These are phyloP conservation scores for Ophiodon elongatus DNA, from an alignment of 2,113 vertebrate species.

Conservation along the genomic window DNA sequence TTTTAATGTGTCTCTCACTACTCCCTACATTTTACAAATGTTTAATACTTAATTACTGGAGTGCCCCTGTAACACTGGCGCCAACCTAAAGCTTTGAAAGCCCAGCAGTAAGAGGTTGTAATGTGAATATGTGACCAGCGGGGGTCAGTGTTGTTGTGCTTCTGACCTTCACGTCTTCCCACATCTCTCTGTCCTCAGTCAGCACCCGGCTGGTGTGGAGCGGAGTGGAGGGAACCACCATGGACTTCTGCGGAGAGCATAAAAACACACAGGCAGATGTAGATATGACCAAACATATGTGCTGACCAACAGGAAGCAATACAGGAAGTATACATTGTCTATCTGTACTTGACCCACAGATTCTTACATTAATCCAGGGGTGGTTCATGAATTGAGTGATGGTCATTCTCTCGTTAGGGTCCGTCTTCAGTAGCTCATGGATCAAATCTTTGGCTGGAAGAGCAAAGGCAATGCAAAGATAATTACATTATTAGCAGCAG, in stretches of 20 bases:
- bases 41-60: not conserved
- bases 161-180: constrained; percentile 98
- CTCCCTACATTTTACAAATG: not conserved
- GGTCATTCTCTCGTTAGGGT: constrained; percentile 96
- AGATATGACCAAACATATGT: not conserved
- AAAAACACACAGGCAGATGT: constrained; percentile 16
- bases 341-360: not conserved
- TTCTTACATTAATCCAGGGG: constrained; percentile 96
- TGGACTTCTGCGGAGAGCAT: constrained; percentile 87
- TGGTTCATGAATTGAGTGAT: constrained; percentile 97
- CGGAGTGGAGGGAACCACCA: constrained; percentile 94
- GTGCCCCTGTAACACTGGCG: not conserved
- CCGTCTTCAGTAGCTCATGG: constrained; percentile 94
- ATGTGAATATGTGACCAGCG: constrained; percentile 50
- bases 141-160: constrained; percentile 53
- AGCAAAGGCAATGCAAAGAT: constrained; percentile 21
- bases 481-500: constrained; percentile 4
- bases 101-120: constrained; percentile 28
- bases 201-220: constrained; percentile 96
- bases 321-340: not conserved
- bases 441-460: constrained; percentile 93
- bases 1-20: not conserved
- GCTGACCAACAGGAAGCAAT: not conserved
- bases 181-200: constrained; percentile 95
- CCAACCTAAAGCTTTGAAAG: not conserved